Evolutionary conservation across 1,140 invertebrate species (phyloP), one percentile per base, ranked within the genome.

Genomic region (Drosophila bifasciata): DNA sequence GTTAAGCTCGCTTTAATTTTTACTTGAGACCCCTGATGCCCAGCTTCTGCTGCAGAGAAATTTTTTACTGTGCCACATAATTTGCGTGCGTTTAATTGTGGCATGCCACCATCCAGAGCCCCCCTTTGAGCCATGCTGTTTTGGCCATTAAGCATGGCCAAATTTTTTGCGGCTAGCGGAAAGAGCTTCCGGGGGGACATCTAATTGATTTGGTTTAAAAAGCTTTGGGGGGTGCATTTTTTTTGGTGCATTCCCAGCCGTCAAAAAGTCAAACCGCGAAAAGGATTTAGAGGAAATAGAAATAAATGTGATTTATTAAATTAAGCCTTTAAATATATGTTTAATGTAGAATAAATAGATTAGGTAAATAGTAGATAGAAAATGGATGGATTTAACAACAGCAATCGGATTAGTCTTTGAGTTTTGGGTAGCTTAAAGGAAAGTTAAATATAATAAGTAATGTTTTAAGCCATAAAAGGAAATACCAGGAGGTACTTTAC

Each of bases 1-100:
- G 77, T 86, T 86, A 86, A 86, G 81, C 81, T 81, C 49, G 77
- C 81, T 85, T 86, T 85, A 85, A 85, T 86, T 85, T 86, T 85
- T 81, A 51, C 80, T 74, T 66, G 63, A 75, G 73, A 86, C 61
- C 28, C 32, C 13, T 36, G 32, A 13, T 4, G 4, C 32, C 28
- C 28, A 85, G 86, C 77, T 85, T 61, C 36, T 44, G 71, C 60
- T 43, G 41, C 40, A 55, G 40, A 50, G 56, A 59, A 49, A 61
- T 83, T 75, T 76, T 74, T 58, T 74, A 58, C 60, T 69, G 43
- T 61, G 58, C 57, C 46, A 40, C 81, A 70, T 56, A 77, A 86
- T 85, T 86, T 88, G 81, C 77, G 83, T 78, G 69, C 62, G 50
- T 81, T 86, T 86, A 86, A 86, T 86, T 86, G 83, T 88, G 83